Evolutionary conservation across 1,140 invertebrate genomes (phyloP).

Genomic region (Cherax quadricarinatus): DNA sequence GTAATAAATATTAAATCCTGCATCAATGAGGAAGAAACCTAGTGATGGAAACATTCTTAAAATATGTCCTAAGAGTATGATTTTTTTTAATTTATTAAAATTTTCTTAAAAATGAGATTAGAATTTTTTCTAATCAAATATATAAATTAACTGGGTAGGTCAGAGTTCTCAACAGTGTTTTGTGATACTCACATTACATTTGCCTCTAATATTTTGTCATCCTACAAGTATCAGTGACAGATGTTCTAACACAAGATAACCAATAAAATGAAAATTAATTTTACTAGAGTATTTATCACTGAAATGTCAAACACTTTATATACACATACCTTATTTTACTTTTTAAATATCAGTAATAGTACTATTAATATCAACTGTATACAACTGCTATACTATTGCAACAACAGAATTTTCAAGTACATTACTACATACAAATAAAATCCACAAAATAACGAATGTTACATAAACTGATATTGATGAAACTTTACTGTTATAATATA

Average conservation of each 20-base stretch:
- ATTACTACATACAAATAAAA: not conserved
- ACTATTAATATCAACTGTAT: not conserved
- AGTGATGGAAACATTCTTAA: not conserved
- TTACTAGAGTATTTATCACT: too few relatives aligned
- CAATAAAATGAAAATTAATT: too few relatives aligned
- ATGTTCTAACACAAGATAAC: too few relatives aligned
- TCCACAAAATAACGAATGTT: not conserved
- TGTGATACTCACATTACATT: not conserved
- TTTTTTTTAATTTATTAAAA: too few relatives aligned
- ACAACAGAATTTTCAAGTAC: not conserved
- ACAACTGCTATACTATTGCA: not conserved
- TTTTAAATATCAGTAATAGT: not conserved
- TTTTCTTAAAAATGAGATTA: too few relatives aligned
- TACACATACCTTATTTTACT: not conserved
- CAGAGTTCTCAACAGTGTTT: too few relatives aligned
- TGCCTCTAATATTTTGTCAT: not conserved
- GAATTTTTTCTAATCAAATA: too few relatives aligned
- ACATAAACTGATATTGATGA: not conserved
- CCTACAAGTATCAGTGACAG: not conserved
- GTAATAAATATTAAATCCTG: conserved; percentile 18
- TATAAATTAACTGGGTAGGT: too few relatives aligned
- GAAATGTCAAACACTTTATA: not conserved
- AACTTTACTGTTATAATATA: not conserved
- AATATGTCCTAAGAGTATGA: too few relatives aligned
- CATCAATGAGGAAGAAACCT: not conserved